Evolutionary conservation across 2,888 invertebrate genomes (phyloP).

Genomic region (Carpatolechia fugitivella): DNA sequence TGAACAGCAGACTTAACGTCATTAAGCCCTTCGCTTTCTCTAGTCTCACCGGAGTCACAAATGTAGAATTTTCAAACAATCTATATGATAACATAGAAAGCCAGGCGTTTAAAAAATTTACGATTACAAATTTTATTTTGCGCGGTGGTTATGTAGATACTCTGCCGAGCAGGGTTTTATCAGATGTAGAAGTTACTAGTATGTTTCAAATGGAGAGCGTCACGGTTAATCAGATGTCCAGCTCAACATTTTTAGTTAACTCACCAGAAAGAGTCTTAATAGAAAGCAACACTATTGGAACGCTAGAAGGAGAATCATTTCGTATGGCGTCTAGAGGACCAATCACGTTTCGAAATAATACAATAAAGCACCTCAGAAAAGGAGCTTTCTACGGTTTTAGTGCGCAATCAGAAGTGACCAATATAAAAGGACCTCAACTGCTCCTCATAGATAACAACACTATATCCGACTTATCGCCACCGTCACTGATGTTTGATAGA

Average conservation of each 20-base stretch:
- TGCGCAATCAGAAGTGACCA: slow-evolving; percentile 66
- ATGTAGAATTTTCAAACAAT: slow-evolving; percentile 81
- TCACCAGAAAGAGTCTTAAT: slow-evolving; percentile 81
- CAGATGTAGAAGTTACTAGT: slow-evolving; percentile 85
- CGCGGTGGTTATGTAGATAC: slow-evolving; percentile 79
- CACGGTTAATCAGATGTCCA: slow-evolving; percentile 80
- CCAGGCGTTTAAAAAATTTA: slow-evolving; percentile 89
- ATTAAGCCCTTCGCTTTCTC: slow-evolving; percentile 87
- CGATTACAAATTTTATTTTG: slow-evolving; percentile 82
- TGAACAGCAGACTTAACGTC: slow-evolving; percentile 79
- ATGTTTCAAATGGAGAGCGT: slow-evolving; percentile 83
- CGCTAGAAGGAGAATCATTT: slow-evolving; percentile 83
- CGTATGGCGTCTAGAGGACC: slow-evolving; percentile 80
- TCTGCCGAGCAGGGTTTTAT: slow-evolving; percentile 85
- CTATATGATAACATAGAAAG: slow-evolving; percentile 80
- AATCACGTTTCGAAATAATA: slow-evolving; percentile 83
- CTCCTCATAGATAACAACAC: slow-evolving; percentile 83
- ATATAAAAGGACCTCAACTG: slow-evolving; percentile 66
- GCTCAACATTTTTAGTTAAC: slow-evolving; percentile 84
- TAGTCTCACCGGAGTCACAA: slow-evolving; percentile 82
- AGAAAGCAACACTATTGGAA: slow-evolving; percentile 78
- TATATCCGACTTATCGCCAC: slow-evolving; percentile 73
- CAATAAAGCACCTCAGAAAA: slow-evolving; percentile 74
- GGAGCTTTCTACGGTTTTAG: slow-evolving; percentile 82
- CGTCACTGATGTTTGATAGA: slow-evolving; percentile 79